phyloP scores from a whole-genome alignment of 2,888 invertebrate genomes.

The Oasisia sp. region DNA sequence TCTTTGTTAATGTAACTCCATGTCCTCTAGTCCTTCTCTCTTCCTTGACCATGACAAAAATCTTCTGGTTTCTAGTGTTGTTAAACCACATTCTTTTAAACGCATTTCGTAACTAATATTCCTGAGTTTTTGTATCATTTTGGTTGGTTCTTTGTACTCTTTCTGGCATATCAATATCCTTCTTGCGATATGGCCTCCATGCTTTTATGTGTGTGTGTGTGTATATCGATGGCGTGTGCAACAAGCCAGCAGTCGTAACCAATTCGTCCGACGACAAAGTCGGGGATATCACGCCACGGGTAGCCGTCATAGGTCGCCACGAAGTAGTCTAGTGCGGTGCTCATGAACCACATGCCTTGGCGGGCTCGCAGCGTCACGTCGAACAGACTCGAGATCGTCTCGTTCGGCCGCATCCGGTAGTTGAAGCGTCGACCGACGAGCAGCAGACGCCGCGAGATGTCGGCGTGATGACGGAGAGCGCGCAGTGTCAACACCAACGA shows the following conservation, averaged over 20 bases:
- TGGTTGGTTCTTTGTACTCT: too few relatives aligned
- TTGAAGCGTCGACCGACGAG: slow-evolving; percentile 31
- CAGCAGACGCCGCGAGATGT: slow-evolving; percentile 6
- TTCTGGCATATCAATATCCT: too few relatives aligned
- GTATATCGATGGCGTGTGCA: slow-evolving; percentile 34
- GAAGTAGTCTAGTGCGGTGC: slow-evolving; percentile 52
- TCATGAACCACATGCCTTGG: slow-evolving; percentile 31
- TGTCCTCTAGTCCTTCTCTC: too few relatives aligned
- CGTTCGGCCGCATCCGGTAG: not conserved
- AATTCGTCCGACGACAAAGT: slow-evolving; percentile 54
- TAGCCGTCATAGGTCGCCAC: slow-evolving; percentile 48
- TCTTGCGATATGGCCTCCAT: too few relatives aligned
- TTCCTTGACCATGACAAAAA: too few relatives aligned
- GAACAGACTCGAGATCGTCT: not conserved
- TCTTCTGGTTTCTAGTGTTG: too few relatives aligned
- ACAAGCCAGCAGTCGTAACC: slow-evolving; percentile 59
- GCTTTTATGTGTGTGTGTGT: too few relatives aligned
- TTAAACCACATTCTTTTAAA: too few relatives aligned
- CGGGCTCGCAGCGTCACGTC: slow-evolving; percentile 14
- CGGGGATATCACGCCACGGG: slow-evolving; percentile 53
- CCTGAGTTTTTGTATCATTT: too few relatives aligned
- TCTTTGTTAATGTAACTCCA: too few relatives aligned
- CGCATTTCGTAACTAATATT: too few relatives aligned
- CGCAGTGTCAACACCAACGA: slow-evolving; percentile 29
- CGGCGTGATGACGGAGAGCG: not conserved